Percentiles rank a stretch among this genome's conserved stretches.
Evolutionary conservation across 2,797 vertebrate species (phyloP).

Genomic region (Pangasius larnaudii): DNA sequence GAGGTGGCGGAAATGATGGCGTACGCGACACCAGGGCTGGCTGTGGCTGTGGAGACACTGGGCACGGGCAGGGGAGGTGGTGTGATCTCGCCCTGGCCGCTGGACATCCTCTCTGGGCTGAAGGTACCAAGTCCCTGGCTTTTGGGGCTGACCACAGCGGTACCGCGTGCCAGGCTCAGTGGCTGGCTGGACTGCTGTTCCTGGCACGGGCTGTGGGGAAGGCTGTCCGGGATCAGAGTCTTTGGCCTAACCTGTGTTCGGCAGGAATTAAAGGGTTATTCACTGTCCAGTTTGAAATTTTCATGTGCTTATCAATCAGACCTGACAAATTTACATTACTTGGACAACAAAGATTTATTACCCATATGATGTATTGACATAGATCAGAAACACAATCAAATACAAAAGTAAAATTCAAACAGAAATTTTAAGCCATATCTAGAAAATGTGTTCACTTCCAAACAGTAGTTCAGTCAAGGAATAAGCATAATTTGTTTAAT

Average conservation of each 20-base stretch:
- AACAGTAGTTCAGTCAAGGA: background rate
- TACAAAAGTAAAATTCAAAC: background rate
- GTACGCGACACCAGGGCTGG: conserved; percentile 86
- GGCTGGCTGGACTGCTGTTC: conserved; percentile 85
- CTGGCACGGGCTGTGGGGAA: conserved; percentile 86
- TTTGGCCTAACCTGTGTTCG: conserved; percentile 92
- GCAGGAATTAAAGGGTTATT: background rate
- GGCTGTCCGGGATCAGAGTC: conserved; percentile 97
- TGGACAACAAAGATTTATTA: background rate
- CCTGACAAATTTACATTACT: background rate
- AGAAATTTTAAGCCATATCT: background rate
- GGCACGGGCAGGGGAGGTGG: conserved; percentile 63
- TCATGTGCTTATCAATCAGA: background rate
- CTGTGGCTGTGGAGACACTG: conserved; percentile 71
- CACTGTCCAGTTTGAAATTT: background rate
- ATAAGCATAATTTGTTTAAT: background rate
- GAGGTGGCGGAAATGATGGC: conserved; percentile 93
- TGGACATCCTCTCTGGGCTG: conserved; percentile 79
- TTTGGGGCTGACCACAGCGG: conserved; percentile 70
- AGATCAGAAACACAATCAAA: background rate
- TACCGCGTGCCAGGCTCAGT: conserved; percentile 81
- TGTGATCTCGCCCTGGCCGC: conserved; percentile 72
- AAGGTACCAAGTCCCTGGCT: conserved; percentile 91
- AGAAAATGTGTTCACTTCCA: background rate
- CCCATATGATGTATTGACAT: no score